Base-by-base conservation (phyloP, 2,797 vertebrate genomes). In the Myoxocephalus aenaeus region DNA sequence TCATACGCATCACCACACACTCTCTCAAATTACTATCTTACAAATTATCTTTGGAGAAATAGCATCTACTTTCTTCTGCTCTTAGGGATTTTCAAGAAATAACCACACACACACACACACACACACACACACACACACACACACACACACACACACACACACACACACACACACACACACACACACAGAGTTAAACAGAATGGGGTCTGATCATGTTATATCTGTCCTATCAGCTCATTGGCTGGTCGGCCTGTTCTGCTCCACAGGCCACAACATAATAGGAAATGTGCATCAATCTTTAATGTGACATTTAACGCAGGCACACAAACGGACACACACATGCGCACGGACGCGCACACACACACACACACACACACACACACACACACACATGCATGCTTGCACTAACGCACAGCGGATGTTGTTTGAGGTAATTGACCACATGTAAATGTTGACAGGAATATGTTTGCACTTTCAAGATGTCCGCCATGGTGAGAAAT, bases 281-380 rank as follows among this genome's bases (percentile, higher is more conserved):
- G 89, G 89, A 92, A 89, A 25, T 50, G 40, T 4, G 83, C 85
- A 91, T 93, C 80, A 92, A 93, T 91, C 82, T 91, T 93, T 93
- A 87, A 93, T 91, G 89, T 93, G 92, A 91, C 90, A 92, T 93
- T 92, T 91, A 89, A 65, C 63, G 27, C 63, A 64, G 13, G 74
- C 76, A 79, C 61, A 82, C 86, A 58, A 25, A 73, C 12, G 3
- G 1, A 50, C 44, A 72, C 46, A 64, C 50, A 67, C 63, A 65
- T 38, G 58, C 25, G 65, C 25, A 38, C 56, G 61, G 27, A 44
- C 38, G 29, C 67, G 58, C 63, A 46, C 51, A 40, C 25, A 68
- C 42, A 65, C 62, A 73, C 32, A 70, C 57, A 70, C 22, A 75
- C 29, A 53, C 54, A 70, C 54, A 48, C 36, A 44, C 67, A 61